These are phyloP conservation scores for Aethes cnicana DNA, from an alignment of 2,888 invertebrate species.

Conservation along the genomic window DNA sequence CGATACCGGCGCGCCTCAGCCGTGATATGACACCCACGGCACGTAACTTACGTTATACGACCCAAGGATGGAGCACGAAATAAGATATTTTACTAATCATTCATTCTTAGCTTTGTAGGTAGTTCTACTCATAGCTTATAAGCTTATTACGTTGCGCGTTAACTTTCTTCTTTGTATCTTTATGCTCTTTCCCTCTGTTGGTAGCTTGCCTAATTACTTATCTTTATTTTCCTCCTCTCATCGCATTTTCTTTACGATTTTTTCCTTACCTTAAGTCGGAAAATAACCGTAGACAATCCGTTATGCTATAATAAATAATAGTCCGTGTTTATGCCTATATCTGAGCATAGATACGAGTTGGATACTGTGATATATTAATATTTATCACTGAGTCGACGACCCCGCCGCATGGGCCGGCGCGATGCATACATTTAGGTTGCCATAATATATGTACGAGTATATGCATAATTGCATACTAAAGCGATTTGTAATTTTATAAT, in stretches of 20 bases:
- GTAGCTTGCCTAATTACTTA: too few relatives aligned
- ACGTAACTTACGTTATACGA: constrained; percentile 19
- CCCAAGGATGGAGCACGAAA: constrained; percentile 9
- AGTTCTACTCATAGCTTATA: too few relatives aligned
- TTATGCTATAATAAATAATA: constrained; percentile 3
- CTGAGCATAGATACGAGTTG: constrained; percentile 28
- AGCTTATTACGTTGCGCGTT: too few relatives aligned
- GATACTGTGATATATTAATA: constrained; percentile 53
- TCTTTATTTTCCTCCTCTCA: too few relatives aligned
- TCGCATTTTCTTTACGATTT: too few relatives aligned
- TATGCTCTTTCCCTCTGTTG: too few relatives aligned
- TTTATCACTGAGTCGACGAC: constrained; percentile 73
- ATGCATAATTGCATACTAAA: constrained; percentile 31
- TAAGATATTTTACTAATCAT: constrained; percentile 22
- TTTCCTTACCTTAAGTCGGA: too few relatives aligned
- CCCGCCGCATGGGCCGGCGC: constrained; percentile 56
- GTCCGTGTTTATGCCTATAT: constrained; percentile 5
- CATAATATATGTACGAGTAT: too few relatives aligned
- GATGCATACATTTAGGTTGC: constrained; percentile 46
- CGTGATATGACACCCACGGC: constrained; percentile 50
- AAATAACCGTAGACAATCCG: neutral
- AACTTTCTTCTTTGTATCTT: too few relatives aligned
- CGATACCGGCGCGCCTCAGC: constrained; percentile 43
- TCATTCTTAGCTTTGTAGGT: too few relatives aligned
- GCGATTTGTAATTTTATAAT: constrained; percentile 30